These are phyloP conservation scores for Dreissena polymorpha DNA, from an alignment of 1,140 invertebrate genomes.

Conservation along the genomic window DNA sequence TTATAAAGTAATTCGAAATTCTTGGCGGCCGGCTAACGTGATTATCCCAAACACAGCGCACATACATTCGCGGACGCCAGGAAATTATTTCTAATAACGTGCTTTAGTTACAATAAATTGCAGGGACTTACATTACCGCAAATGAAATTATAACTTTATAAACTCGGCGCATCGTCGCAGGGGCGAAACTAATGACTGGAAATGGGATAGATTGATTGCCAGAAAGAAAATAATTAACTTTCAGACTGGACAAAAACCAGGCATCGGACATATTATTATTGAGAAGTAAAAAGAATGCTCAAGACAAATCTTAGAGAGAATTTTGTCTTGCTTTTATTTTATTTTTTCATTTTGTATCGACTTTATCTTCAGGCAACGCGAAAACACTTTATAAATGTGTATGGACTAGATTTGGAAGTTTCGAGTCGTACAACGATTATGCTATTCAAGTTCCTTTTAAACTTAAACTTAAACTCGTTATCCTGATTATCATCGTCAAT, in stretches of 20 bases:
- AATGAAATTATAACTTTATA: slow-evolving; percentile 57
- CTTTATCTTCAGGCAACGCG: too few relatives aligned
- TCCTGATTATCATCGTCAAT: too few relatives aligned
- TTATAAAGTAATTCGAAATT: slow-evolving; percentile 56
- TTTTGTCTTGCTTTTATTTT: too few relatives aligned
- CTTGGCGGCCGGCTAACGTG: slow-evolving; percentile 31
- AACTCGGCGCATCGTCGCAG: slow-evolving; percentile 17
- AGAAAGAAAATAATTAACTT: slow-evolving; percentile 39
- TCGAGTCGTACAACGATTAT: too few relatives aligned
- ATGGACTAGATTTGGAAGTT: too few relatives aligned
- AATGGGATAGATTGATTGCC: slow-evolving; percentile 36
- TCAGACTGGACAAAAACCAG: slow-evolving; percentile 17
- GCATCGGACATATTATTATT: not conserved
- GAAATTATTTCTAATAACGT: slow-evolving; percentile 45
- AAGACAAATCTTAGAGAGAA: too few relatives aligned
- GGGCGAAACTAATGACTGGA: slow-evolving; percentile 35
- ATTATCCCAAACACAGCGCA: slow-evolving; percentile 32
- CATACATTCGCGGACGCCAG: slow-evolving; percentile 13
- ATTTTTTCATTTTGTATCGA: too few relatives aligned
- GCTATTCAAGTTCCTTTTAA: too few relatives aligned
- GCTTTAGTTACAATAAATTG: slow-evolving; percentile 55
- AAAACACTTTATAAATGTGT: too few relatives aligned
- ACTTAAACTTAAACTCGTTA: too few relatives aligned
- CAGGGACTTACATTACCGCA: slow-evolving; percentile 49
- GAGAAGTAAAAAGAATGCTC: too few relatives aligned